Evolutionary conservation across 2,797 vertebrate species (phyloP).

Genomic region (Phoeniculus purpureus): DNA sequence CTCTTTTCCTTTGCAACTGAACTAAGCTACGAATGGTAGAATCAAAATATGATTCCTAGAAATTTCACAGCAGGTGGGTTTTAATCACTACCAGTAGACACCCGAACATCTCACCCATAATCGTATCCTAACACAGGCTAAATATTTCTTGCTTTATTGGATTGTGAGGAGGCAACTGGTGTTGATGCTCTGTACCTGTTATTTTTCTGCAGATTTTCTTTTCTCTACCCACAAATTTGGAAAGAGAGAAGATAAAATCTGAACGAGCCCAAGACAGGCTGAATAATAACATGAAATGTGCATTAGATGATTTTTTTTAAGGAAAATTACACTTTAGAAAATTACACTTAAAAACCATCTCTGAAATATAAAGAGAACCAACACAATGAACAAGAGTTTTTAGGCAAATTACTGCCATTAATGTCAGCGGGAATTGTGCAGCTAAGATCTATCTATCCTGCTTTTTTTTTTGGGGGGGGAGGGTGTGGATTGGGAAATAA

Average conservation of each 20-base stretch:
- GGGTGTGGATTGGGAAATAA: neutral
- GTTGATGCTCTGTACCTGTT: neutral
- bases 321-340: slow-evolving; percentile 31
- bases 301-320: neutral
- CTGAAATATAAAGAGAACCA: neutral
- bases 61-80: neutral
- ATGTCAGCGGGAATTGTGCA: neutral
- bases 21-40: neutral
- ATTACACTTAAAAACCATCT: slow-evolving; percentile 35
- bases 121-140: neutral
- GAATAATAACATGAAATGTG: slow-evolving; percentile 14
- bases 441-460: neutral
- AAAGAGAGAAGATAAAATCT: neutral
- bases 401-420: slow-evolving; percentile 44
- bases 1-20: neutral
- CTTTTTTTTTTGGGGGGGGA: neutral
- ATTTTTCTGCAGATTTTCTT: slow-evolving; percentile 24
- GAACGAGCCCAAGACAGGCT: neutral
- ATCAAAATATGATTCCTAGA: neutral
- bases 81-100: neutral
- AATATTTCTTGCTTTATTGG: slow-evolving; percentile 8
- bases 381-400: neutral
- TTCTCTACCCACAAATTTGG: neutral
- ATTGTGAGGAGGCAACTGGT: neutral
- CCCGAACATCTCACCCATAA: neutral